phyloP scores from a whole-genome alignment of 2,888 invertebrate species.

The Rhingia campestris region DNA sequence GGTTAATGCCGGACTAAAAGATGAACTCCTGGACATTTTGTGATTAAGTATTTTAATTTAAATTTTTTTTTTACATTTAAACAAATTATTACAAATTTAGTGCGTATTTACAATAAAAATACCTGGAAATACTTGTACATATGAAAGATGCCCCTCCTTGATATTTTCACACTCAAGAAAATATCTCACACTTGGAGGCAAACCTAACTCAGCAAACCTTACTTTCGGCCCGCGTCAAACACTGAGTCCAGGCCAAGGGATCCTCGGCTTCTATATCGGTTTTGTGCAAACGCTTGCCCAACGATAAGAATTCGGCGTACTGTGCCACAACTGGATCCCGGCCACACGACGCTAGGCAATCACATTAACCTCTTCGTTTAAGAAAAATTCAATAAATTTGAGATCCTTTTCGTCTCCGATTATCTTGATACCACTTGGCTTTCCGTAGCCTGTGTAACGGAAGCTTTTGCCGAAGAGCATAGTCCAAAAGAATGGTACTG shows the following conservation, averaged over 20 bases:
- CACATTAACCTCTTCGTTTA: slow-evolving; percentile 87
- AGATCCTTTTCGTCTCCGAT: slow-evolving; percentile 90
- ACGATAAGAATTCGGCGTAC: slow-evolving; percentile 89
- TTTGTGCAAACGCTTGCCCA: slow-evolving; percentile 87
- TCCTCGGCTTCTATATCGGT: slow-evolving; percentile 86
- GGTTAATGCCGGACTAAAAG: too few relatives aligned
- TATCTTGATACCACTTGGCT: slow-evolving; percentile 83
- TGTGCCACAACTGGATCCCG: slow-evolving; percentile 95
- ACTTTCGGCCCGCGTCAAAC: slow-evolving; percentile 80
- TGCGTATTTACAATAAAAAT: slow-evolving; percentile 56
- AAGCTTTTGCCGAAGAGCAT: slow-evolving; percentile 92
- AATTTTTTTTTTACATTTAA: slow-evolving; percentile 36
- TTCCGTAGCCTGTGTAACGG: slow-evolving; percentile 92
- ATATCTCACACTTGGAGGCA: slow-evolving; percentile 69
- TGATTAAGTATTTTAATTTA: slow-evolving; percentile 8
- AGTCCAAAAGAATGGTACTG: slow-evolving; percentile 97
- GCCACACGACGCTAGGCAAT: slow-evolving; percentile 91
- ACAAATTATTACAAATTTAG: slow-evolving; percentile 17
- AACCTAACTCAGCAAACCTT: slow-evolving; percentile 71
- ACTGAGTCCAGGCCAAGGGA: slow-evolving; percentile 87
- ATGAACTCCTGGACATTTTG: not conserved
- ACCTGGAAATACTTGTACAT: slow-evolving; percentile 22
- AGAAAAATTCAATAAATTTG: slow-evolving; percentile 91
- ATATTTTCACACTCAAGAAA: slow-evolving; percentile 32
- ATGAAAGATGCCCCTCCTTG: slow-evolving; percentile 32